Evolutionary conservation across 2,888 invertebrate genomes (phyloP).

Genomic region (Phragmatobia fuliginosa): DNA sequence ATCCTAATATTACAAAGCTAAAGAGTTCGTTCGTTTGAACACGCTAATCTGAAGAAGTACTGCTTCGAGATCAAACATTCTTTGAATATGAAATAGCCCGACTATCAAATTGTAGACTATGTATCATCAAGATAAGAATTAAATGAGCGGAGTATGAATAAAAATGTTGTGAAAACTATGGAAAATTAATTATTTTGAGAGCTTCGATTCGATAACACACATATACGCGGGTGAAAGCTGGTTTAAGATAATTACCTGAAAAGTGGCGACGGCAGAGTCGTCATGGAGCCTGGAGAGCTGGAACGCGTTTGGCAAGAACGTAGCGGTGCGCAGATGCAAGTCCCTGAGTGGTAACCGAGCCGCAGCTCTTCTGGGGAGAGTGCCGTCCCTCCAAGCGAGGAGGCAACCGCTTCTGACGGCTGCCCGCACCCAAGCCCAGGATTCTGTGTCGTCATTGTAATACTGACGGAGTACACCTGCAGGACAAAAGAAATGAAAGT

Average conservation of each 20-base stretch:
- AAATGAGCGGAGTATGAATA: too few species aligned
- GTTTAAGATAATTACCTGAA: conserved; percentile 68
- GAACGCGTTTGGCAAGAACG: conserved; percentile 77
- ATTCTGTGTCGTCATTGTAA: conserved; percentile 75
- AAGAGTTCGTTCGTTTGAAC: too few species aligned
- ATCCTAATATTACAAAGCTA: too few species aligned
- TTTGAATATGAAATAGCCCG: too few species aligned
- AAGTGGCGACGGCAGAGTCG: conserved; percentile 82
- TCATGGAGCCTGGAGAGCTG: conserved; percentile 80
- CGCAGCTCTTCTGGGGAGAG: conserved; percentile 77
- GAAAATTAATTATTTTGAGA: too few species aligned
- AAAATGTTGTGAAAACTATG: too few species aligned
- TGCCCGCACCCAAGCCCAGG: conserved; percentile 82
- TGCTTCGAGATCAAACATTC: too few species aligned
- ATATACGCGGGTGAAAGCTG: too few species aligned
- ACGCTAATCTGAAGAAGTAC: too few species aligned
- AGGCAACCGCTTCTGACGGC: conserved; percentile 78
- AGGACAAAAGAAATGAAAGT: conserved; percentile 29
- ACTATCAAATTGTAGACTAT: too few species aligned
- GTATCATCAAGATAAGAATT: too few species aligned
- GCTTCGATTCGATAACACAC: too few species aligned
- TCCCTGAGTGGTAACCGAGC: conserved; percentile 77
- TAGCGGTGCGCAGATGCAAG: conserved; percentile 75
- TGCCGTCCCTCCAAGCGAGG: conserved; percentile 82
- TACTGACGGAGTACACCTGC: conserved; percentile 81